Conservation (phyloP, 2,797 vertebrate genomes). For the Clarias pachynema region DNA sequence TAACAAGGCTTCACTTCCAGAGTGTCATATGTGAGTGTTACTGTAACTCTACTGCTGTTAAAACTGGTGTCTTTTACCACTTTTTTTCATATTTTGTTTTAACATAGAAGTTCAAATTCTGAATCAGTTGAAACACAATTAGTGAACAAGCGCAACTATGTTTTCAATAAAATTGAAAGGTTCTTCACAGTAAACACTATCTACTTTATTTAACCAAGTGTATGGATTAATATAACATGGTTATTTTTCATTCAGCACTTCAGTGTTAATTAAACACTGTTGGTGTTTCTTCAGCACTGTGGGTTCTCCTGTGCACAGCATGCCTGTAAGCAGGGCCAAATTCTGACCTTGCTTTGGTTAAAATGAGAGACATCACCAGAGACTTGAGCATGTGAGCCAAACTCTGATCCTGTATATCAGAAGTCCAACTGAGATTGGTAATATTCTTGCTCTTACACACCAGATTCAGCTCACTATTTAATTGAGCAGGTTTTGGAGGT, state of each 20-base stretch:
- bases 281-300: slow-evolving; percentile 8
- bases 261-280: slow-evolving; percentile 35
- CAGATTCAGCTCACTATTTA: not conserved
- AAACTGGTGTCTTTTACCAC: too few species aligned
- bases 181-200: not conserved
- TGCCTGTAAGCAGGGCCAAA: slow-evolving; percentile 12
- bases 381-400: not conserved
- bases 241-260: not conserved
- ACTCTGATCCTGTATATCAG: slow-evolving; percentile 8
- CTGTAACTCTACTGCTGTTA: too few species aligned
- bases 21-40: not conserved
- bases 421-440: slow-evolving; percentile 9
- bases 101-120: not conserved
- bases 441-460: slow-evolving; percentile 15
- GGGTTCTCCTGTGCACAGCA: slow-evolving; percentile 26
- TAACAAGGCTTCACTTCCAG: not conserved
- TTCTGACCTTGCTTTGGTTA: slow-evolving; percentile 29
- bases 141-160: not conserved
- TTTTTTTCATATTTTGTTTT: not conserved
- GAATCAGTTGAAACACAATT: not conserved
- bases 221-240: slow-evolving; percentile 1
- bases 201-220: not conserved
- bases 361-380: slow-evolving; percentile 1
- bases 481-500: slow-evolving; percentile 4
- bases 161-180: not conserved